Conservation (phyloP, 2,797 vertebrate species). For the Sparidentex hasta region DNA sequence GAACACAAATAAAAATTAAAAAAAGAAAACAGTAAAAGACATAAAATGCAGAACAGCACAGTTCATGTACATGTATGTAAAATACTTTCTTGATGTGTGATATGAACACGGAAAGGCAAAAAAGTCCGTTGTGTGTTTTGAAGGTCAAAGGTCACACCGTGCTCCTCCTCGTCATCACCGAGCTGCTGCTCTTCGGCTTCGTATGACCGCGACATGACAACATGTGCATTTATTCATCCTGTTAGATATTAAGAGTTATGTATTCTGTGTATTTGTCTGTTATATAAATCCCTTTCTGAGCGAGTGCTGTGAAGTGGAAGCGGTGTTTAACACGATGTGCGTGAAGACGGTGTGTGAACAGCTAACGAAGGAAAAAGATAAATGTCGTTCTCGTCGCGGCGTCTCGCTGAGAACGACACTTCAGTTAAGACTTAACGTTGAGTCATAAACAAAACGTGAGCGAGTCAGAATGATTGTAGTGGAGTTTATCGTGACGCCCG, state of each 20-base stretch:
- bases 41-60: slow-evolving; percentile 3
- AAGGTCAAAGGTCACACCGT: slow-evolving; percentile 35
- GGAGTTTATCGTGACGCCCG: not conserved
- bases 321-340: slow-evolving; percentile 14
- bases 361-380: not conserved
- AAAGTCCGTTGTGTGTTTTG: slow-evolving; percentile 1
- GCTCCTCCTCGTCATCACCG: slow-evolving; percentile 1
- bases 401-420: too few relatives aligned
- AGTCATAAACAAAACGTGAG: slow-evolving; percentile 18
- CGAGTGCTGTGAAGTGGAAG: slow-evolving; percentile 8
- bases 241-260: not conserved
- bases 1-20: slow-evolving; percentile 22
- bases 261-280: not conserved
- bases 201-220: not conserved
- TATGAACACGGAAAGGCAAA: slow-evolving; percentile 35
- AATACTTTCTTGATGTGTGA: slow-evolving; percentile 53
- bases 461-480: not conserved
- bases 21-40: slow-evolving; percentile 19
- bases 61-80: slow-evolving; percentile 20
- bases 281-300: slow-evolving; percentile 19
- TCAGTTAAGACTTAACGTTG: slow-evolving; percentile 56
- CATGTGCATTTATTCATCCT: not conserved
- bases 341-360: slow-evolving; percentile 4
- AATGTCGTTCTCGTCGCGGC: not conserved
- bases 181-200: slow-evolving; percentile 44